Evolutionary conservation across 2,113 vertebrate species (phyloP).

Genomic region (Sceloporus tristichus): DNA sequence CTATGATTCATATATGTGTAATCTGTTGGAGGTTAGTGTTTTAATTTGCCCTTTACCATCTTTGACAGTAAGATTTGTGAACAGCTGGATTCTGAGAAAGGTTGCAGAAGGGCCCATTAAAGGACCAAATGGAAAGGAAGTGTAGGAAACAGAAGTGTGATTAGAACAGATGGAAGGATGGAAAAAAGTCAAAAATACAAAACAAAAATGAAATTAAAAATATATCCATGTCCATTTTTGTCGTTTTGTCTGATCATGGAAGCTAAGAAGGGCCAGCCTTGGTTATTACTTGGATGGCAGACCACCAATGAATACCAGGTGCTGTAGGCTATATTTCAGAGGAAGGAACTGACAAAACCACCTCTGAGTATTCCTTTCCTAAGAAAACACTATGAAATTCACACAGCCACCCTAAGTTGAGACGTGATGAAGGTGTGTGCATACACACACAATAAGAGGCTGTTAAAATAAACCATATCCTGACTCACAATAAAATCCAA

Average conservation of each 20-base stretch:
- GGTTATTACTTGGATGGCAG: not conserved
- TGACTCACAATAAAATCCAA: not conserved
- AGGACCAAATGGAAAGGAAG: not conserved
- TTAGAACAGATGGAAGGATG: not conserved
- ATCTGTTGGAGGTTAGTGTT: not conserved
- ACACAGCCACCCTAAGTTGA: too few relatives aligned
- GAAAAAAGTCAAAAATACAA: not conserved
- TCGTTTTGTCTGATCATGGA: too few relatives aligned
- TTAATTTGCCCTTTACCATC: not conserved
- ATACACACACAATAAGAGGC: too few relatives aligned
- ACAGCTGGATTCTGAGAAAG: not conserved
- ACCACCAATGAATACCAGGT: not conserved
- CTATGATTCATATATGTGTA: not conserved
- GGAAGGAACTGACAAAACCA: too few relatives aligned
- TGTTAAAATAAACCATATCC: not conserved
- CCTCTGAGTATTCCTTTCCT: too few relatives aligned
- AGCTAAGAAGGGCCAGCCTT: too few relatives aligned
- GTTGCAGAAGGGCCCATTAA: not conserved
- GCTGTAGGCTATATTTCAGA: too few relatives aligned
- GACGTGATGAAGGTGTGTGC: too few relatives aligned
- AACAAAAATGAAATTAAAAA: conserved; percentile 16
- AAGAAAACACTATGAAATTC: too few relatives aligned
- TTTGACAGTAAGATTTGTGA: not conserved
- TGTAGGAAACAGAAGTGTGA: not conserved
- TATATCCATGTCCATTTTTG: too few relatives aligned